Evolutionary conservation across 2,797 vertebrate genomes (phyloP).

Genomic region (Gymnothorax javanicus): DNA sequence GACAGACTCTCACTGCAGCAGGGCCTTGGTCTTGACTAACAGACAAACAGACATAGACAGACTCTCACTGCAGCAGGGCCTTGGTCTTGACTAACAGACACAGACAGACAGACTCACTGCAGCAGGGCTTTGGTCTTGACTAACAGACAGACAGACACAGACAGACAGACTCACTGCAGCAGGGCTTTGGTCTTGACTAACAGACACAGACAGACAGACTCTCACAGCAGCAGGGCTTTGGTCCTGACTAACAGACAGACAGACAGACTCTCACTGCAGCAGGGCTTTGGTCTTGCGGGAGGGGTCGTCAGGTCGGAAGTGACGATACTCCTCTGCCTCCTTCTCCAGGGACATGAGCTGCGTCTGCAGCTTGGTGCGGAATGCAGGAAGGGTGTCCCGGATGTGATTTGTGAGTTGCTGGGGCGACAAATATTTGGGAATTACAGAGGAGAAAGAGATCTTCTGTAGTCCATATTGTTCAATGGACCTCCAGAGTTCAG

Average conservation of each 20-base stretch:
- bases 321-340: conserved; percentile 82
- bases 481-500: no score
- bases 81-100: no score
- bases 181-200: no score
- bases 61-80: no score
- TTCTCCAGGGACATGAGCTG: conserved; percentile 82
- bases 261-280: conserved; percentile 79
- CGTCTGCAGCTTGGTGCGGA: conserved; percentile 81
- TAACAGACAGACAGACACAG: no score
- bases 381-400: conserved; percentile 81
- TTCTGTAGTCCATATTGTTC: neutral
- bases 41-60: no score
- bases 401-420: conserved; percentile 95
- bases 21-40: no score
- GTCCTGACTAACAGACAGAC: neutral
- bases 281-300: conserved; percentile 84
- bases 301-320: conserved; percentile 81
- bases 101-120: neutral
- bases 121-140: no score
- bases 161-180: no score
- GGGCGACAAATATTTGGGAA: conserved; percentile 42
- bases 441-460: conserved; percentile 6
- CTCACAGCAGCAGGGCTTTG: conserved; percentile 87
- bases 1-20: no score
- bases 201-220: conserved; percentile 35